Conservation (phyloP, 2,888 invertebrate genomes). For the Alloplasta piceator region DNA sequence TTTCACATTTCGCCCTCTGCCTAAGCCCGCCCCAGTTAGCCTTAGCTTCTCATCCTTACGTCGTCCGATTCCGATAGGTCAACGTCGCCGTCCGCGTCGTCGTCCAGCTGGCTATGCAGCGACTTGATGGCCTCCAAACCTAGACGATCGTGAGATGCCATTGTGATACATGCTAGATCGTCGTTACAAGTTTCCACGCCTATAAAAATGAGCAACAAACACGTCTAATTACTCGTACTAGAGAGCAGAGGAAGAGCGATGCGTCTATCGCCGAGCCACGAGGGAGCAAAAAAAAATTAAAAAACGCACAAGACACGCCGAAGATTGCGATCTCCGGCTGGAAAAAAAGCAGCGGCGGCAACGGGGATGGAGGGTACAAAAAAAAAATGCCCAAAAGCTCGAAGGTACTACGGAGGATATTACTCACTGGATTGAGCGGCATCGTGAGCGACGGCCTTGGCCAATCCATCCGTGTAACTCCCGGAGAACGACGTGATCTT, state of each 20-base stretch:
- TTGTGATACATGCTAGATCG: constrained; percentile 90
- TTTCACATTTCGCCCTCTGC: constrained; percentile 1
- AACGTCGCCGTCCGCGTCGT: constrained; percentile 98
- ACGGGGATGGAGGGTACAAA: neutral
- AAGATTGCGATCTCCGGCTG: too few relatives aligned
- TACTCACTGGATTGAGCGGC: constrained; percentile 83
- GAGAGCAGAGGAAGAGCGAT: constrained; percentile 19
- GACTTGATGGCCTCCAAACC: constrained; percentile 97
- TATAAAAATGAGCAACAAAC: constrained; percentile 65
- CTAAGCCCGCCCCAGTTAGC: too few relatives aligned
- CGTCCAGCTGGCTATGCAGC: constrained; percentile 97
- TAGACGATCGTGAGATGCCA: constrained; percentile 90
- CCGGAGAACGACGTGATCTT: constrained; percentile 77
- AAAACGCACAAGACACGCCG: too few relatives aligned
- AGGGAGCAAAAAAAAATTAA: too few relatives aligned
- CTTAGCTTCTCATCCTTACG: constrained; percentile 85
- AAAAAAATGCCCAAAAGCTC: neutral
- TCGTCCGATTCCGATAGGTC: constrained; percentile 99
- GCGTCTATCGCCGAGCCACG: too few relatives aligned
- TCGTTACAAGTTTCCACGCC: constrained; percentile 85
- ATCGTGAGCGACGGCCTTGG: constrained; percentile 86
- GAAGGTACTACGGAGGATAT: neutral
- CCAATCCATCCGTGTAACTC: constrained; percentile 85
- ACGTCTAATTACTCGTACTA: constrained; percentile 61
- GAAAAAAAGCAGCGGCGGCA: neutral